phyloP scores from a whole-genome alignment of 2,113 vertebrate species.

The Megaceryle maxima region DNA sequence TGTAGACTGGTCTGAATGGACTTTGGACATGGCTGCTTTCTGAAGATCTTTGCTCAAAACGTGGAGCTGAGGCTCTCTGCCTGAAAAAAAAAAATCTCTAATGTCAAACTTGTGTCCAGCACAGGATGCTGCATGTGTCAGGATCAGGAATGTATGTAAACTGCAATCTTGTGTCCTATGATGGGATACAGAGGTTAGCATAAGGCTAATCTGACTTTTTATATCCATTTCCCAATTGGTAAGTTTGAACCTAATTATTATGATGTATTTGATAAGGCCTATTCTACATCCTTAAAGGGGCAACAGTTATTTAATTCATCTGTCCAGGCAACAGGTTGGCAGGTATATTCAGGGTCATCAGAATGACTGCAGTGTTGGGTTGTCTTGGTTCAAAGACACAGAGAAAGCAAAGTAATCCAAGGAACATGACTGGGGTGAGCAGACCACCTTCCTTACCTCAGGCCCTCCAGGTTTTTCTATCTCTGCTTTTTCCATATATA shows the following conservation, averaged over 20 bases:
- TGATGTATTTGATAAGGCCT: not conserved
- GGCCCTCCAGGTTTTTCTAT: not conserved
- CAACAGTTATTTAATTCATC: not conserved
- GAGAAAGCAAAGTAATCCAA: not conserved
- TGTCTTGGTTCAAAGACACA: not conserved
- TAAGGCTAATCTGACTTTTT: not conserved
- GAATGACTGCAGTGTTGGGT: not conserved
- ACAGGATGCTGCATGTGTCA: not conserved
- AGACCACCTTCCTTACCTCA: not conserved
- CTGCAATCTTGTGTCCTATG: not conserved
- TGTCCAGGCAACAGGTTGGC: not conserved
- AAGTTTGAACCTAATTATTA: not conserved
- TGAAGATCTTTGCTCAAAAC: not conserved
- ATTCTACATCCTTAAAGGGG: not conserved
- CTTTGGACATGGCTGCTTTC: not conserved
- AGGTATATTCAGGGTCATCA: not conserved
- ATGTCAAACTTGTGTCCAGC: not conserved
- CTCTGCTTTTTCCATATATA: not conserved
- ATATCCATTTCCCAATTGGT: not conserved
- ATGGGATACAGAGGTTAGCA: not conserved
- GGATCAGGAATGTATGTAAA: not conserved
- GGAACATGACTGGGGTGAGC: not conserved
- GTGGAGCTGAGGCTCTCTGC: not conserved
- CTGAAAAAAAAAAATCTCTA: not conserved
- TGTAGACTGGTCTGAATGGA: not conserved